Evolutionary conservation across 2,113 vertebrate species (phyloP), one percentile per base, ranked within the genome.

Genomic region (Xyrauchen texanus): DNA sequence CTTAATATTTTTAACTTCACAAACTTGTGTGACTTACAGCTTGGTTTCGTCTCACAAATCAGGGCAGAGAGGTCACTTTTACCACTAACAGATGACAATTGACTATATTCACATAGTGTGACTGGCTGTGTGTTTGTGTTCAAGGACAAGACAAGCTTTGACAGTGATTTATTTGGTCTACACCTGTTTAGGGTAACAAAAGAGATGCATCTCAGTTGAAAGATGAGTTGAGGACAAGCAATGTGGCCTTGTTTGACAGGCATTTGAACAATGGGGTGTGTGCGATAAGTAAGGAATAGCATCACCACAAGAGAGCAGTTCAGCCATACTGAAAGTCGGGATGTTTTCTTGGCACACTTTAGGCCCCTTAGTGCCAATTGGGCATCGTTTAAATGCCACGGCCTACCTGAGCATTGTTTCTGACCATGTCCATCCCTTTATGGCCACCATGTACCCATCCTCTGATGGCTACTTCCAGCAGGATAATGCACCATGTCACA

Each of bases 41-140:
- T 21, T 58, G 63, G 10, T 8, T 3, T 57, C 44, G 0, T 15
- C 21, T 52, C 13, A 46, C 68, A 64, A 45, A 53, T 21, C 58
- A 46, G 9, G 5, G 55, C 7, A 6, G 16, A 52, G 57, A 71
- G 7, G 13, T 62, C 57, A 78, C 46, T 6, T 4, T 61, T 10
- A 47, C 52, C 45, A 21, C 13, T 45, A 49, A 16, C 66, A 15
- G 55, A 52, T 42, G 49, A 51, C 62, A 62, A 64, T 10, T 44
- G 11, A 57, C 57, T 57, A 60, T 60, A 72, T 65, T 79, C 78
- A 70, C 62, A 66, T 62, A 47, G 60, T 70, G 77, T 64, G 61
- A 79, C 12, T 5, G 42, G 12, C 21, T 51, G 9, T 49, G 78
- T 15, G 7, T 79, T 65, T 71, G 34, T 65, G 61, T n/a, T 67